These are phyloP conservation scores for Epicampocera succincta DNA, from an alignment of 2,888 invertebrate genomes.

Conservation along the genomic window DNA sequence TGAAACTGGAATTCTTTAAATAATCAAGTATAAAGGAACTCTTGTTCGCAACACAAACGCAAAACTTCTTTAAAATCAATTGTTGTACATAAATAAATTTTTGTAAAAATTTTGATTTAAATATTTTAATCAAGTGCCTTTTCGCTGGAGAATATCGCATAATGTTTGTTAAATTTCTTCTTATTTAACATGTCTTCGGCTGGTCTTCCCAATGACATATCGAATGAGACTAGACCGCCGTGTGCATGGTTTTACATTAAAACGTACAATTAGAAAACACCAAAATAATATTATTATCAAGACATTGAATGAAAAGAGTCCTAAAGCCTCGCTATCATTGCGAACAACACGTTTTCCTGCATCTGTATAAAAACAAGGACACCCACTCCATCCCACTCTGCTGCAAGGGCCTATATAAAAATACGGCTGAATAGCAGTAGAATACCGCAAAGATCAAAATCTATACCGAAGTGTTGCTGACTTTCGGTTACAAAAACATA, in stretches of 20 bases:
- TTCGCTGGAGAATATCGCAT: no score
- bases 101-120: no score
- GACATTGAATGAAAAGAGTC: constrained; percentile 24
- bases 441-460: constrained; percentile 68
- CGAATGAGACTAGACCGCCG: constrained; percentile 3
- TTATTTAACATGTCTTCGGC: neutral
- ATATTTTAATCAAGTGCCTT: no score
- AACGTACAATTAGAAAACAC: constrained; percentile 57
- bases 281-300: constrained; percentile 31
- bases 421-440: constrained; percentile 57
- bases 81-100: no score
- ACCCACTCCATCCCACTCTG: no score
- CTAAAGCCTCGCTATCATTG: constrained; percentile 57
- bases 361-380: constrained; percentile 21
- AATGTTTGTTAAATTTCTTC: no score
- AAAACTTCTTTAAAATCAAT: no score
- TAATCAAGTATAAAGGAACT: no score
- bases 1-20: no score
- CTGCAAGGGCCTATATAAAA: constrained; percentile 34
- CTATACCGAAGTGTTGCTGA: constrained; percentile 50
- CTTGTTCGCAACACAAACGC: no score
- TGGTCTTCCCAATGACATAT: constrained; percentile 9
- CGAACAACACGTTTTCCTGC: constrained; percentile 67
- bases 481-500: constrained; percentile 11
- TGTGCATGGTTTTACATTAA: constrained; percentile 46